Evolutionary conservation across 53 echinoderm and acorn worm species (phyloP).

Genomic region (Luidia sarsii): DNA sequence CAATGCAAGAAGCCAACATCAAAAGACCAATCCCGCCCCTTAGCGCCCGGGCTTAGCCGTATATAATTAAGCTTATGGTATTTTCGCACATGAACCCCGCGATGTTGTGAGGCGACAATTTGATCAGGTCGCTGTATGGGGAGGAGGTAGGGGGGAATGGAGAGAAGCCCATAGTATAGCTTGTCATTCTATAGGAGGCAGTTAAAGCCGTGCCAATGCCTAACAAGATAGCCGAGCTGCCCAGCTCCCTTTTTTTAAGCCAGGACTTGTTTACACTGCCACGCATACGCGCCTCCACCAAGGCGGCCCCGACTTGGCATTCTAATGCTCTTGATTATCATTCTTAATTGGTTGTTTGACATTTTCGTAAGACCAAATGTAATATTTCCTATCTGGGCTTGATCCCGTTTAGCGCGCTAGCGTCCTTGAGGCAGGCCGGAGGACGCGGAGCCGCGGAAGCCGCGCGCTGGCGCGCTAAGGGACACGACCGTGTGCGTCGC

Average conservation of each 20-base stretch:
- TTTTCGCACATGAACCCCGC: neutral
- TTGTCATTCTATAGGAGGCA: too few species aligned
- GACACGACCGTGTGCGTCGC: too few species aligned
- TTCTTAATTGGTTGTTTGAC: conserved; percentile 6
- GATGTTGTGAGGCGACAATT: conserved; percentile 2
- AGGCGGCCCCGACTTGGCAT: too few species aligned
- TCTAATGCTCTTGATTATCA: neutral
- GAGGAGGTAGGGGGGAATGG: too few species aligned
- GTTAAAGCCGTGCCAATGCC: neutral
- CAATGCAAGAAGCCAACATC: conserved; percentile 19
- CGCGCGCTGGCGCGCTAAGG: too few species aligned
- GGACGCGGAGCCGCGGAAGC: too few species aligned
- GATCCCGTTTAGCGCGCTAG: too few species aligned
- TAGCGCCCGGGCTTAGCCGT: neutral
- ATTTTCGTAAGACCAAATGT: neutral
- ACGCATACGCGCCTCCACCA: neutral
- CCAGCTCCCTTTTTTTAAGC: neutral
- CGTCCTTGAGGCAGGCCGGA: too few species aligned
- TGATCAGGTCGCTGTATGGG: neutral
- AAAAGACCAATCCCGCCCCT: conserved; percentile 22
- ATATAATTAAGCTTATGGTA: conserved; percentile 18
- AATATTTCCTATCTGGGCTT: too few species aligned
- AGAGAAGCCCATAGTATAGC: too few species aligned
- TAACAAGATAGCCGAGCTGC: neutral
- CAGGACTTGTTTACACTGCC: neutral